These are phyloP conservation scores for Dicerorhinus sumatrensis DNA, from an alignment of 2,113 vertebrate species.

Conservation along the genomic window DNA sequence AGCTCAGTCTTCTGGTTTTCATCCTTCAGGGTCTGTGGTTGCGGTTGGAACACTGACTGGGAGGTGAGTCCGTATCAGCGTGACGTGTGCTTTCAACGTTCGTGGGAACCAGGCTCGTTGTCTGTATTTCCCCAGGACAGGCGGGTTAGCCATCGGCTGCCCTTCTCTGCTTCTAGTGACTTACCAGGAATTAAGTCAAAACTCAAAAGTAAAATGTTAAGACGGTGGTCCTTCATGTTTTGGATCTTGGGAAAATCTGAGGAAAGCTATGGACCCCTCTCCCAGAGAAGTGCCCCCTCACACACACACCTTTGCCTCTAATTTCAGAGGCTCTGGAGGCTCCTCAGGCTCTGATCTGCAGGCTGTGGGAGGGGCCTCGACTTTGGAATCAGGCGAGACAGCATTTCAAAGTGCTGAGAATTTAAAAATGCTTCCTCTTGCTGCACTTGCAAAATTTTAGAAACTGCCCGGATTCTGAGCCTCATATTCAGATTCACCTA, in stretches of 20 bases:
- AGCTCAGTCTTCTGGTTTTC: slow-evolving; percentile 97
- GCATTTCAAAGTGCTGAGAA: neutral
- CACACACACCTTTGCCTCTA: no score
- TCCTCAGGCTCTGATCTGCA: neutral
- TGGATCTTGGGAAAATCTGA: neutral
- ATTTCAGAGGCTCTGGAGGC: no score
- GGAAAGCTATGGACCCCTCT: neutral
- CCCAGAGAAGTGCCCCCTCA: no score
- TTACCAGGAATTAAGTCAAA: neutral
- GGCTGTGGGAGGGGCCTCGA: neutral
- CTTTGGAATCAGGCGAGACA: neutral
- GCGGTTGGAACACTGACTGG: slow-evolving; percentile 96
- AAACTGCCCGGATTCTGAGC: fast-evolving
- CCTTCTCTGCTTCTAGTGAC: fast-evolving
- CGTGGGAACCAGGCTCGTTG: fast-evolving
- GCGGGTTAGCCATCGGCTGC: fast-evolving
- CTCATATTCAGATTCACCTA: fast-evolving
- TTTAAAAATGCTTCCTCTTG: neutral
- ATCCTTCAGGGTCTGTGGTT: slow-evolving; percentile 95
- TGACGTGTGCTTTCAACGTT: neutral
- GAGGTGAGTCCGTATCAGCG: slow-evolving; percentile 88
- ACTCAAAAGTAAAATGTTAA: neutral
- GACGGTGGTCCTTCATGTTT: neutral
- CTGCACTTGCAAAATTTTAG: neutral
- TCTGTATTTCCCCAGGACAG: neutral